Evolutionary conservation across 1,140 invertebrate species (phyloP).

Genomic region (Trissolcus basalis): DNA sequence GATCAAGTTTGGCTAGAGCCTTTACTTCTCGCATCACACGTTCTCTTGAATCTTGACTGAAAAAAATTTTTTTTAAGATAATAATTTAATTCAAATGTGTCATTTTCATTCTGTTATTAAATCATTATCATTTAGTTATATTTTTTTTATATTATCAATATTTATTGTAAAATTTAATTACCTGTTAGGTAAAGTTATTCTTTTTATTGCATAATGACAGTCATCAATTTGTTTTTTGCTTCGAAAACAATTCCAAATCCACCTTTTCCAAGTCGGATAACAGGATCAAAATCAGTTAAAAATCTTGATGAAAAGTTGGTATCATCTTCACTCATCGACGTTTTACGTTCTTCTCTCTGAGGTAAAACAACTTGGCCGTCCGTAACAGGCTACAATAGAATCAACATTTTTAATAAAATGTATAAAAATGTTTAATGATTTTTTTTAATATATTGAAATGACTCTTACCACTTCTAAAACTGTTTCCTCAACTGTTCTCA

Average conservation of each 20-base stretch:
- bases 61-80: conserved; percentile 54
- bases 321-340: conserved; percentile 49
- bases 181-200: conserved; percentile 91
- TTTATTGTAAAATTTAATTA: conserved; percentile 63
- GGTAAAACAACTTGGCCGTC: conserved; percentile 68
- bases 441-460: conserved; percentile 1
- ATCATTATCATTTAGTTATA: too few species aligned
- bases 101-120: too few species aligned
- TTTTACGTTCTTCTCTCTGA: conserved; percentile 48
- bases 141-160: neutral
- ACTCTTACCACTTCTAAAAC: conserved; percentile 35
- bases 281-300: conserved; percentile 89
- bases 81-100: conserved; percentile 5
- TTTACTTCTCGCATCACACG: conserved; percentile 95
- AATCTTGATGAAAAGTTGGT: conserved; percentile 83
- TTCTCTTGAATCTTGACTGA: conserved; percentile 85
- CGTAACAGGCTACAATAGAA: conserved; percentile 64
- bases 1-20: conserved; percentile 94
- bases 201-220: conserved; percentile 95
- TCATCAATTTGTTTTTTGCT: conserved; percentile 96
- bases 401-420: neutral
- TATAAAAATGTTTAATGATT: conserved; percentile 5
- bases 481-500: conserved; percentile 58
- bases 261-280: conserved; percentile 91
- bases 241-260: conserved; percentile 98